phyloP scores from a whole-genome alignment of 2,888 invertebrate genomes.

The Dasysyrphus albostriatus region DNA sequence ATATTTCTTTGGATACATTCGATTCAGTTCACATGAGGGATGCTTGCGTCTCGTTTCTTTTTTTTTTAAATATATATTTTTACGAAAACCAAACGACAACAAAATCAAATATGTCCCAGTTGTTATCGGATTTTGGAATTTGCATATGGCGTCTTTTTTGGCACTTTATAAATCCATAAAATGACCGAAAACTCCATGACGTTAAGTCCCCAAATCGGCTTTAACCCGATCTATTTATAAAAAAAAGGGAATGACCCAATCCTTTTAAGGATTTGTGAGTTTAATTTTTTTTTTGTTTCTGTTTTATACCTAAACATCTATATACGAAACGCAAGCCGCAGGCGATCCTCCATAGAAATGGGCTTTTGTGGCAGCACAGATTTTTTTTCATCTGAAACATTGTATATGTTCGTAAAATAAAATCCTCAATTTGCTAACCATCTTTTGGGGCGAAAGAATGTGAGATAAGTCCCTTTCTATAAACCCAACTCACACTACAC shows the following conservation, averaged over 20 bases:
- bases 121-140: conserved; percentile 75
- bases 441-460: conserved; percentile 73
- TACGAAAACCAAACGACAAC: conserved; percentile 62
- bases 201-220: conserved; percentile 75
- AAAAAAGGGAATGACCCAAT: background rate
- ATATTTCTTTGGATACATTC: conserved; percentile 55
- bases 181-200: conserved; percentile 76
- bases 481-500: conserved; percentile 1
- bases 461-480: conserved; percentile 58
- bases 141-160: conserved; percentile 75
- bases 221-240: conserved; percentile 59
- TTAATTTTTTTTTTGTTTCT: conserved; percentile 11
- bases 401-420: conserved; percentile 54
- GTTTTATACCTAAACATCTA: background rate
- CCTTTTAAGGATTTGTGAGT: conserved; percentile 39
- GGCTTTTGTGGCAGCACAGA: conserved; percentile 70
- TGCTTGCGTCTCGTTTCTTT: background rate
- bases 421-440: conserved; percentile 76
- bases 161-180: conserved; percentile 76
- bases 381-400: conserved; percentile 52
- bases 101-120: conserved; percentile 75
- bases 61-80: background rate
- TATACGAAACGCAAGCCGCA: conserved; percentile 63
- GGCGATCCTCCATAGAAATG: conserved; percentile 71
- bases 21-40: background rate